Base-by-base conservation (phyloP, 2,113 vertebrate genomes). In the Pao palembangensis region DNA sequence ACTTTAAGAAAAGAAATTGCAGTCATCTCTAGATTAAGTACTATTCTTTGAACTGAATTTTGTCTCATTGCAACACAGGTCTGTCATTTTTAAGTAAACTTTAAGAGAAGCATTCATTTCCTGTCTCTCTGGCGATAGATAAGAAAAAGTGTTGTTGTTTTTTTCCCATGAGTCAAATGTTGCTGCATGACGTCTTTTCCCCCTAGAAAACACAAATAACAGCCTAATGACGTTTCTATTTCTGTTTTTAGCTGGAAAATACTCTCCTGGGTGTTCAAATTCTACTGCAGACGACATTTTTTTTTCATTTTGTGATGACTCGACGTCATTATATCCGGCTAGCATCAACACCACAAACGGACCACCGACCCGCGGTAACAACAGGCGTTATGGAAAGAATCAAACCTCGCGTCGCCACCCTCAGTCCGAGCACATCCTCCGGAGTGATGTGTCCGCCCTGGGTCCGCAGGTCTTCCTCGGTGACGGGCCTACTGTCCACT, bases 401-500 rank as follows among this genome's bases (percentile, higher is more conserved):
- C 79, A 62, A 66, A 94, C 94, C 92, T 85, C 93, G 89, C 17
- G 94, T 93, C 54, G 93, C 93, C 74, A 88, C 88, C 69, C 88
- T 75, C 73, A 96, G 91, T 72, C 92, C 93, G 44, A 95, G 73
- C 83, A 94, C 92, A 69, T 94, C 93, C 72, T 94, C 93, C n/a
- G 93, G 91, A 48, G 91, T 87, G 76, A 93, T 91, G 75, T 85
- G 67, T 41, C 76, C 80, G 46, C 84, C 89, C 72, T 91, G 90
- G 15, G 90, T 74, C 83, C 91, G 80, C 77, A 95, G 84, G 71
- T 95, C 92, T 2, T 93, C 88, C 84, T 95, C 94, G 1, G 92
- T 93, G 55, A 92, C 90, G 67, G 59, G 79, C 78, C 87, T 91
- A 51, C 82, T 57, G 46, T 84, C 88, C 43, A 73, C 68, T 62